phyloP scores from a whole-genome alignment of 2,888 invertebrate species.

The Octonoba sinensis region DNA sequence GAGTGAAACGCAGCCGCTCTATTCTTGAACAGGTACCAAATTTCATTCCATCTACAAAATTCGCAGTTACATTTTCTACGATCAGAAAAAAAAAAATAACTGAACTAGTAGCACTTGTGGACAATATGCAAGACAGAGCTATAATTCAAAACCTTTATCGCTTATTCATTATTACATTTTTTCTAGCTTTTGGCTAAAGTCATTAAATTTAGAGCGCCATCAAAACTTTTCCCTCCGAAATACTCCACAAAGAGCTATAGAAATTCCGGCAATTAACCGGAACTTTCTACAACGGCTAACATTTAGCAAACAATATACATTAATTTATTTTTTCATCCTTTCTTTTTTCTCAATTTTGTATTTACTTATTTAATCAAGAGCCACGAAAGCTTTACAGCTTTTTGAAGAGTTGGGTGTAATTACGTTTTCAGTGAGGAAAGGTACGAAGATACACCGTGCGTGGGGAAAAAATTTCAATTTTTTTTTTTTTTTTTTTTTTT shows the following conservation, averaged over 20 bases:
- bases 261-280: slow-evolving; percentile 21
- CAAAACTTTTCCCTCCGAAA: slow-evolving; percentile 31
- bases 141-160: no score
- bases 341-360: slow-evolving; percentile 29
- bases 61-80: no score
- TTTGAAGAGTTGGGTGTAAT: slow-evolving; percentile 45
- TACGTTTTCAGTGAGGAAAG: slow-evolving; percentile 36
- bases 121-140: no score
- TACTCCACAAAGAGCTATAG: slow-evolving; percentile 19
- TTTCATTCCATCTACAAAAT: no score
- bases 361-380: slow-evolving; percentile 55
- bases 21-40: no score
- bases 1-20: no score
- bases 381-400: slow-evolving; percentile 43
- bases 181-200: no score
- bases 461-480: not conserved
- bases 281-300: not conserved
- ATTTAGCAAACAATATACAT: slow-evolving; percentile 37
- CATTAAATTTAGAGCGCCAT: slow-evolving; percentile 6
- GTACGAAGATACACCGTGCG: not conserved
- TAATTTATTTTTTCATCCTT: slow-evolving; percentile 4
- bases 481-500: slow-evolving; percentile 19
- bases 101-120: no score
- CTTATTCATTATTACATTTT: no score
- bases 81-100: no score